Evolutionary conservation across 1,140 invertebrate genomes (phyloP), one percentile per base, ranked within the genome.

Genomic region (Ostrea denselamellosa): DNA sequence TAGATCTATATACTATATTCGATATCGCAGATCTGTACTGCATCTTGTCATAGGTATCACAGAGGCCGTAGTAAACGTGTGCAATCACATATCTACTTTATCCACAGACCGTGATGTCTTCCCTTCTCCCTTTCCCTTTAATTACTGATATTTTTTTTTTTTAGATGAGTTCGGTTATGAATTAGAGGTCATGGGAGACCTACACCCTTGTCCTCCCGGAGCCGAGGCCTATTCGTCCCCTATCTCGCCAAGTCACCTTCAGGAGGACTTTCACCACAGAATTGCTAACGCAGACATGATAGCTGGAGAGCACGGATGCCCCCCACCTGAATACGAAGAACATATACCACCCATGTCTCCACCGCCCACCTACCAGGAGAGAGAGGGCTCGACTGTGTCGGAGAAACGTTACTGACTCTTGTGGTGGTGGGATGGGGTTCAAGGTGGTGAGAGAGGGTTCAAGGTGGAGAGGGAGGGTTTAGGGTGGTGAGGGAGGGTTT

Each of bases 111-210:
- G n/a, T n/a, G 34, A 44, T 44, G 34, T 44, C 34, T 2, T 44
- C 34, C 5, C 34, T 44, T 44, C 34, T 44, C 34, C n/a, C n/a
- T n/a, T n/a, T n/a, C n/a, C n/a, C n/a, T n/a, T n/a, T n/a, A n/a
- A n/a, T n/a, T n/a, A 17, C 17, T 62, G 56, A 58, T 62, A 19
- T 62, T 62, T 62, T 19, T 19, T 58, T 19, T 77, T 77, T 28
- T 9, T 25, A 77, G 68, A 77, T 34, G 68, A 77, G 68, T 34
- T 77, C 28, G 68, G 68, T 9, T 77, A 77, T 25, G 68, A 77
- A 77, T 77, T 77, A 77, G 68, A 77, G 68, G 22, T 34, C 12
- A 77, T 77, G 68, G 68, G 25, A 14, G 68, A 77, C 25, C 22
- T 77, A 8, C 68, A 10, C 12, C 25, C 22, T 14, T 77, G 28